Percentiles rank a stretch among this genome's conserved stretches.
Conservation (phyloP, 2,797 vertebrate species). For the Tenualosa ilisha region DNA sequence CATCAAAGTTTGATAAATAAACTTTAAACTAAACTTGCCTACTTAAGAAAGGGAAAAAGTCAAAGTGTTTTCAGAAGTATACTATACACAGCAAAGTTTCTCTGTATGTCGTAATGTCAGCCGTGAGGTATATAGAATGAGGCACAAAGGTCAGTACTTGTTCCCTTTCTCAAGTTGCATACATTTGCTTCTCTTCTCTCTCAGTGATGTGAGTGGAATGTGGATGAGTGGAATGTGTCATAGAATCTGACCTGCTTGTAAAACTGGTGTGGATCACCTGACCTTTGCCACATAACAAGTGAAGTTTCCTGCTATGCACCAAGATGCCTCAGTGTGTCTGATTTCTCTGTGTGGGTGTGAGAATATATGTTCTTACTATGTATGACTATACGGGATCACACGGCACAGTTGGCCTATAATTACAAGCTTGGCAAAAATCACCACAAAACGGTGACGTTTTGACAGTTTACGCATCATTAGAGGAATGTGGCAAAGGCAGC, state of each 20-base stretch:
- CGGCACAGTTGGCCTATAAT: background rate
- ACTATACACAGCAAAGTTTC: too few relatives aligned
- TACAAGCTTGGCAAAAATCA: background rate
- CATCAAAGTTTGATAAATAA: too few relatives aligned
- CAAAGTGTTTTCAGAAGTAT: too few relatives aligned
- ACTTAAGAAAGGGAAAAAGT: too few relatives aligned
- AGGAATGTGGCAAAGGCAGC: background rate
- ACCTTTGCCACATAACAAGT: background rate
- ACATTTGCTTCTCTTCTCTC: background rate
- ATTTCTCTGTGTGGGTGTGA: background rate
- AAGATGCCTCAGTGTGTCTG: background rate
- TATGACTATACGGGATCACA: background rate
- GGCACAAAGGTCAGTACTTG: background rate
- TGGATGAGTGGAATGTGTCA: background rate
- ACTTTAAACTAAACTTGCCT: too few relatives aligned
- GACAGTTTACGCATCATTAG: conserved; percentile 41
- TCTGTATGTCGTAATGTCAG: background rate
- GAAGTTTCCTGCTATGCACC: background rate
- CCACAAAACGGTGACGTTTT: background rate
- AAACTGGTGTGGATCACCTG: background rate
- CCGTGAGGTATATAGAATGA: background rate
- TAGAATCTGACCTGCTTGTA: background rate
- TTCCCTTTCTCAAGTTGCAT: background rate
- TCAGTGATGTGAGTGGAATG: too few relatives aligned
- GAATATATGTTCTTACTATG: background rate